Evolutionary conservation across 2,113 vertebrate genomes (phyloP).

Genomic region (Felis catus): DNA sequence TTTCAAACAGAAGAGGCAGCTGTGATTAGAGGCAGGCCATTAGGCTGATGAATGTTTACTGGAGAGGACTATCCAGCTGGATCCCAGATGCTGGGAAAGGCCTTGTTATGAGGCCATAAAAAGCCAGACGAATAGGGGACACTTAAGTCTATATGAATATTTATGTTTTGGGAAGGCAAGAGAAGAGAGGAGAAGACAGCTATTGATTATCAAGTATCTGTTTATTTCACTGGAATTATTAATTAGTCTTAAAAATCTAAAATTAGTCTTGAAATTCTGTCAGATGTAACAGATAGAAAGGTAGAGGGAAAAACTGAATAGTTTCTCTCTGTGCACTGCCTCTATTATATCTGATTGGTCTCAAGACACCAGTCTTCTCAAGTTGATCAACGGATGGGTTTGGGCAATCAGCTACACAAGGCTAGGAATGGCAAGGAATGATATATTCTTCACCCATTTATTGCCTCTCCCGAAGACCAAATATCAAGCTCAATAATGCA

Average conservation of each 20-base stretch:
- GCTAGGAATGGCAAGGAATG: too few relatives aligned
- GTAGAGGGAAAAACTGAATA: background rate
- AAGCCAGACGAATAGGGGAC: background rate
- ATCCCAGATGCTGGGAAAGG: slow-evolving; percentile 46
- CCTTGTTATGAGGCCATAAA: background rate
- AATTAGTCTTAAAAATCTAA: background rate
- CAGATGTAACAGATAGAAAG: background rate
- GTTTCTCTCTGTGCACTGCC: background rate
- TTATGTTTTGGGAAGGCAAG: background rate
- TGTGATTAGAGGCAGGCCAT: background rate
- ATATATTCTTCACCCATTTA: background rate
- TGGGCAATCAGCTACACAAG: background rate
- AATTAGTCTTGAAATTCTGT: background rate
- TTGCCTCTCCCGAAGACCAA: background rate
- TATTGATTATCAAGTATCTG: background rate
- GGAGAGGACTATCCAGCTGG: background rate
- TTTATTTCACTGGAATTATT: slow-evolving; percentile 1
- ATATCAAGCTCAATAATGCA: background rate
- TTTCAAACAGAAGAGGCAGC: background rate
- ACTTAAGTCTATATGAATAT: background rate
- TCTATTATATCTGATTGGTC: background rate
- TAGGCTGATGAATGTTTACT: background rate
- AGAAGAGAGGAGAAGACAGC: background rate
- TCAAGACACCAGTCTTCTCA: background rate
- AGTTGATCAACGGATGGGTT: background rate